Evolutionary conservation across 2,797 vertebrate genomes (phyloP).

Genomic region (Hipposideros larvatus): DNA sequence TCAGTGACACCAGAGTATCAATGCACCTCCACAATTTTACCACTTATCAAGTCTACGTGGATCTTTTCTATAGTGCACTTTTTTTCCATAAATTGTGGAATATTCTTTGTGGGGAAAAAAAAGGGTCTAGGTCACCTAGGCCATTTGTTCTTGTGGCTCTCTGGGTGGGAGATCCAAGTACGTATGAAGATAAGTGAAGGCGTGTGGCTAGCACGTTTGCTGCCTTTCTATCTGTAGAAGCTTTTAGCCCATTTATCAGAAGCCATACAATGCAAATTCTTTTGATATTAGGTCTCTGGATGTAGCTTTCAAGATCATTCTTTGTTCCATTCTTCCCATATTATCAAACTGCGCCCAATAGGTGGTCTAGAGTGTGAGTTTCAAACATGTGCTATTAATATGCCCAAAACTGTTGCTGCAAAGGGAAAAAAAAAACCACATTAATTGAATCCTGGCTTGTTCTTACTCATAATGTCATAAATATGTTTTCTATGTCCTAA

Average conservation of each 20-base stretch:
- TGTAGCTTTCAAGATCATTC: conserved; percentile 48
- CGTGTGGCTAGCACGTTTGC: too few relatives aligned
- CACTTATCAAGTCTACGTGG: not conserved
- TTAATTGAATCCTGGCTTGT: not conserved
- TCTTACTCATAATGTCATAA: not conserved
- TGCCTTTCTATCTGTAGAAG: not conserved
- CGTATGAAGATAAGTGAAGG: not conserved
- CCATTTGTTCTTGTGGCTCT: not conserved
- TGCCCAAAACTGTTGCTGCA: conserved; percentile 66
- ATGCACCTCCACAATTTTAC: not conserved
- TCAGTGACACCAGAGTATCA: not conserved
- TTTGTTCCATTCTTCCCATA: conserved; percentile 58
- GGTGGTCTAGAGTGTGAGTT: conserved; percentile 34
- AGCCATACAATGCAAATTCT: not conserved
- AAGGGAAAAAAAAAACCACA: not conserved
- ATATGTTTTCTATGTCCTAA: not conserved
- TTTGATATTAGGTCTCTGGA: conserved; percentile 54
- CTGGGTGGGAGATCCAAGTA: not conserved
- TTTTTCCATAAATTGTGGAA: not conserved
- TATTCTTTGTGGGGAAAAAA: not conserved
- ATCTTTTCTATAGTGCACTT: not conserved
- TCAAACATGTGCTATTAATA: conserved; percentile 59
- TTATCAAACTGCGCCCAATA: not conserved
- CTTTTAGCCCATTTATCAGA: not conserved
- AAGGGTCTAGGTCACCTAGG: not conserved